Evolutionary conservation across 2,113 vertebrate genomes (phyloP).

Genomic region (Xenopus tropicalis): DNA sequence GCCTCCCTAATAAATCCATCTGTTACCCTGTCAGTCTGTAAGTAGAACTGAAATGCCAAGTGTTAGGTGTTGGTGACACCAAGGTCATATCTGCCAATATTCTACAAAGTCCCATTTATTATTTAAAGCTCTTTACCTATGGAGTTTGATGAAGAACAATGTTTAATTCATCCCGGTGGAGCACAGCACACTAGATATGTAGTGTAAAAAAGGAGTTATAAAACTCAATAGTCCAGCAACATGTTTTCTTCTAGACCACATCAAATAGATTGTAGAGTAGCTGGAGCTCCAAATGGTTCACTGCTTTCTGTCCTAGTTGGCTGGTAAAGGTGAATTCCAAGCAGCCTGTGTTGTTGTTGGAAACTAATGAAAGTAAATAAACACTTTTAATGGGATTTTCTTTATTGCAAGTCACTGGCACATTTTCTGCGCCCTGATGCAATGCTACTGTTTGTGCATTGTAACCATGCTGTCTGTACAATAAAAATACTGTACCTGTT

Average conservation of each 20-base stretch:
- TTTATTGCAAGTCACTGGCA: slow-evolving; percentile 37
- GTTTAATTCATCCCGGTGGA: background rate
- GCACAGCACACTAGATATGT: background rate
- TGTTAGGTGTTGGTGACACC: background rate
- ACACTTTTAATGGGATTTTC: slow-evolving; percentile 43
- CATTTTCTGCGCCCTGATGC: slow-evolving; percentile 14
- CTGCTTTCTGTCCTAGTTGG: slow-evolving; percentile 36
- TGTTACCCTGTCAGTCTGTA: background rate
- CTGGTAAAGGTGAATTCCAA: slow-evolving; percentile 37
- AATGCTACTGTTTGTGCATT: slow-evolving; percentile 5
- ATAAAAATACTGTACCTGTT: slow-evolving; percentile 25
- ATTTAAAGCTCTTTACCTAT: background rate
- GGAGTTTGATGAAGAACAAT: background rate
- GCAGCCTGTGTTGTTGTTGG: slow-evolving; percentile 24
- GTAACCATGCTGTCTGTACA: slow-evolving; percentile 19
- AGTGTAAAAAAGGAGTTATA: background rate
- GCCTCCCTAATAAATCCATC: background rate
- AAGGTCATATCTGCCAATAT: slow-evolving; percentile 1
- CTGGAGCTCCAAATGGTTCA: slow-evolving; percentile 6
- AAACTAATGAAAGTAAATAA: slow-evolving; percentile 43
- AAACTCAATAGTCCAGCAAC: slow-evolving; percentile 6
- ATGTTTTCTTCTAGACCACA: background rate
- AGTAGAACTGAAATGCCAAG: background rate
- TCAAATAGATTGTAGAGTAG: background rate
- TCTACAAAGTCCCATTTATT: background rate